A percentile compares a stretch with the other conserved stretches of the same genome.
phyloP scores from a whole-genome alignment of 2,888 invertebrate genomes.

The Theretra japonica region DNA sequence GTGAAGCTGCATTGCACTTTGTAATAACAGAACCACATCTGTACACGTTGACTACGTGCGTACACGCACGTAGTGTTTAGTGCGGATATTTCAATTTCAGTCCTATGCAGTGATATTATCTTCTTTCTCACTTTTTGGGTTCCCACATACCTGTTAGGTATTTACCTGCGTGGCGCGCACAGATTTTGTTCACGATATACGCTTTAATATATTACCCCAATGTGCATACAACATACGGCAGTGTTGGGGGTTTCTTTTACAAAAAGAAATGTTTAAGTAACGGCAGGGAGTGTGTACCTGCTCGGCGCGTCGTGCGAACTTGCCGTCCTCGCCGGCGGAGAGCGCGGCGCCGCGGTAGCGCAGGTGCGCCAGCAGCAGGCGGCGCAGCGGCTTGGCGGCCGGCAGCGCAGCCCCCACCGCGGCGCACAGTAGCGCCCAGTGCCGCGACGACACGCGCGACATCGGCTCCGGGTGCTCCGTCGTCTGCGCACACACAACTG shows the following conservation, averaged over 20 bases:
- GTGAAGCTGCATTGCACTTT: too few species aligned
- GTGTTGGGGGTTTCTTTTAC: too few species aligned
- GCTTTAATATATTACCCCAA: too few species aligned
- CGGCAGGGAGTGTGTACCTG: conserved; percentile 75
- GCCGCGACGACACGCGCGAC: conserved; percentile 93
- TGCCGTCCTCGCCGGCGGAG: conserved; percentile 94
- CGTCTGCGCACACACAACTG: conserved; percentile 80
- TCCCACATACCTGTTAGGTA: too few species aligned
- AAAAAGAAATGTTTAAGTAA: not conserved
- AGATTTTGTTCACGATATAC: too few species aligned
- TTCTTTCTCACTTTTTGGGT: not conserved
- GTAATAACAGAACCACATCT: too few species aligned
- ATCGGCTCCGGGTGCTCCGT: conserved; percentile 96
- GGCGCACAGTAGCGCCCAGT: conserved; percentile 93
- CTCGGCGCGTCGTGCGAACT: conserved; percentile 96
- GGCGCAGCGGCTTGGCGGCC: conserved; percentile 92
- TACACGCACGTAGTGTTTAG: too few species aligned
- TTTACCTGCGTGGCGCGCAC: too few species aligned
- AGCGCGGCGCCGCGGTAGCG: conserved; percentile 95
- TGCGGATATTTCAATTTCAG: too few species aligned
- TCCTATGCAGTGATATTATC: not conserved
- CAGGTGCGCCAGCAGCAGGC: conserved; percentile 95
- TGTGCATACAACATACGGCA: too few species aligned
- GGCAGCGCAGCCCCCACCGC: conserved; percentile 89
- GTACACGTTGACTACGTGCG: too few species aligned